Evolutionary conservation across 2,888 invertebrate species (phyloP), one percentile per base, ranked within the genome.

Genomic region (Dasypogon diadema): DNA sequence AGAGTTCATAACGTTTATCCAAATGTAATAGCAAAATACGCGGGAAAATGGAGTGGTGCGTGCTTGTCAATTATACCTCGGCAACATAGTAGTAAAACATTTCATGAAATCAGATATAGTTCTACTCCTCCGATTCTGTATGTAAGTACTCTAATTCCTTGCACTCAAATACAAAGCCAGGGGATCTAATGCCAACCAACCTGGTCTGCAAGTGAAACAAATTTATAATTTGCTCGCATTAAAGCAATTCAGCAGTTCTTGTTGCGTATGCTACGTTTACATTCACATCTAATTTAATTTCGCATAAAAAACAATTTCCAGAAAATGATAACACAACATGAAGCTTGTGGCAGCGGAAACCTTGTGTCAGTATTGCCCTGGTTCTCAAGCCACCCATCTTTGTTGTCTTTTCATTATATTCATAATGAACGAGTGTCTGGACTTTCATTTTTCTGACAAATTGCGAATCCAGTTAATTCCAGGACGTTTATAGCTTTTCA

Each of bases 371-470:
- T 14, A 12, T 16, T 42, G 42, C n/a, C 21, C 21, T 30, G 24
- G n/a, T 48, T 18, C 22, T 48, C 46, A 24, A 46, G 65, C 42
- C 46, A 42, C 1, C 24, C 24, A 21, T n/a, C 46, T 42, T 48
- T 70, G 70, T 70, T 70, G 42, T 70, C 70, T 70, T 70, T 70
- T 70, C 51, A 70, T 70, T 70, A 70, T 70, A 51, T 30, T 54
- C 70, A 54, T 26, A 70, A 70, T 70, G 70, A 70, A 54, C 30
- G 34, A 70, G 54, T n/a, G n/a, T 30, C 30, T 30, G 21, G 21
- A n/a, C 6, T 18, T 70, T 18, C 21, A 70, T 70, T 70, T 70
- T 70, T 70, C 48, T 48, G 34, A 10, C 70, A 70, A 54, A 34
- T 70, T 54, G 54, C 16, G 54, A 70, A 34, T 54, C 24, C n/a